phyloP scores from a whole-genome alignment of 2,113 vertebrate genomes.

The Elaphurus davidianus region DNA sequence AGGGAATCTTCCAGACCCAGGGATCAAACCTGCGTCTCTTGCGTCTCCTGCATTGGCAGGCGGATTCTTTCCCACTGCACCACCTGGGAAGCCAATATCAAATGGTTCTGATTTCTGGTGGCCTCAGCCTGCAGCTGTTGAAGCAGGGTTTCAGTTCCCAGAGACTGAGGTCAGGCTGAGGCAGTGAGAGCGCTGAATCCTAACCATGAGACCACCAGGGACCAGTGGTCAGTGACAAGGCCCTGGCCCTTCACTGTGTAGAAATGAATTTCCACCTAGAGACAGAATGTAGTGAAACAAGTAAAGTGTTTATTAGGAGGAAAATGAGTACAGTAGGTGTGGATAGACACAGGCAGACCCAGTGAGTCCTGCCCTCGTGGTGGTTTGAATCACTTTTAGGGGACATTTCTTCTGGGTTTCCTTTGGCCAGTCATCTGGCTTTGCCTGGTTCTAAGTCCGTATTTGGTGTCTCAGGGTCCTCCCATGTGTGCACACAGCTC shows the following conservation, averaged over 20 bases:
- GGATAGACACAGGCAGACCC: background rate
- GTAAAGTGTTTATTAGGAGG: background rate
- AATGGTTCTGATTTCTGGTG: background rate
- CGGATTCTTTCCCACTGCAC: background rate
- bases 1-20: background rate
- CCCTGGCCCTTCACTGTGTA: background rate
- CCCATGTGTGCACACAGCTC: background rate
- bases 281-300: background rate
- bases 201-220: background rate
- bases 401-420: background rate
- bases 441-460: background rate
- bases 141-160: background rate
- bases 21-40: rapidly evolving
- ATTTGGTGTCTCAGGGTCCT: background rate
- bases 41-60: background rate
- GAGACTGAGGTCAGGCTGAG: background rate
- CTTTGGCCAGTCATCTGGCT: background rate
- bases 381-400: background rate
- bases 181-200: background rate
- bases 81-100: background rate
- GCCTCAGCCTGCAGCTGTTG: background rate
- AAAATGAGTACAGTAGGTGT: background rate
- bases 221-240: background rate
- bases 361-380: background rate
- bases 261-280: background rate